A percentile compares a stretch with the other conserved stretches of the same genome.
phyloP scores from a whole-genome alignment of 2,113 vertebrate genomes.

The Pomatorhinus ruficollis region DNA sequence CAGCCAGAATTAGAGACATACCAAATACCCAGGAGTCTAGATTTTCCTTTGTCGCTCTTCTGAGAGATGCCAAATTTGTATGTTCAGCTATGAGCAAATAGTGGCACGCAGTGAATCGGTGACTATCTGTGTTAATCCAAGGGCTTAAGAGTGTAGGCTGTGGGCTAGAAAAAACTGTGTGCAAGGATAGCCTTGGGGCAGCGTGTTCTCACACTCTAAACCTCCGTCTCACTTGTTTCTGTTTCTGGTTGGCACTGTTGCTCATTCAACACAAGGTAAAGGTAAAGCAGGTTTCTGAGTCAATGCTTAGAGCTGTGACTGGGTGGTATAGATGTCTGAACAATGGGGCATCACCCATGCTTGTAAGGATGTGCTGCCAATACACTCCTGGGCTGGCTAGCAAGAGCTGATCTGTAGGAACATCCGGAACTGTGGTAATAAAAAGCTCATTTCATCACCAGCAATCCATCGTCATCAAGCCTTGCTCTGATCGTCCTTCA shows the following conservation, averaged over 20 bases:
- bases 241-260: background rate
- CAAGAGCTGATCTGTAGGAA: background rate
- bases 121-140: background rate
- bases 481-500: background rate
- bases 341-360: background rate
- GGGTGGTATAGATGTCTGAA: background rate
- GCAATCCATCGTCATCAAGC: background rate
- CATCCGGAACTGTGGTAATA: background rate
- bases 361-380: background rate
- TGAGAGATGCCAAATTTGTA: background rate
- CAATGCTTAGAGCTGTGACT: background rate
- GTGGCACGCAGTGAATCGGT: background rate
- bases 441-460: background rate
- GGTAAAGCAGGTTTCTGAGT: background rate
- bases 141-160: background rate
- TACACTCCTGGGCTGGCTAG: background rate
- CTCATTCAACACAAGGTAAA: background rate
- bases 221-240: background rate
- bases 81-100: background rate
- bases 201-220: background rate
- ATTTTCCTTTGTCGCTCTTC: background rate
- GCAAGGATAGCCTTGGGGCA: background rate
- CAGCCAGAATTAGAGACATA: slow-evolving; percentile 33
- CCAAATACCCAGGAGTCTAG: background rate
- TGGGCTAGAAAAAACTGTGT: background rate